A percentile compares a stretch with the other conserved stretches of the same genome.
These are phyloP conservation scores for Thyatira batis DNA, from an alignment of 2,888 invertebrate species.

Conservation along the genomic window DNA sequence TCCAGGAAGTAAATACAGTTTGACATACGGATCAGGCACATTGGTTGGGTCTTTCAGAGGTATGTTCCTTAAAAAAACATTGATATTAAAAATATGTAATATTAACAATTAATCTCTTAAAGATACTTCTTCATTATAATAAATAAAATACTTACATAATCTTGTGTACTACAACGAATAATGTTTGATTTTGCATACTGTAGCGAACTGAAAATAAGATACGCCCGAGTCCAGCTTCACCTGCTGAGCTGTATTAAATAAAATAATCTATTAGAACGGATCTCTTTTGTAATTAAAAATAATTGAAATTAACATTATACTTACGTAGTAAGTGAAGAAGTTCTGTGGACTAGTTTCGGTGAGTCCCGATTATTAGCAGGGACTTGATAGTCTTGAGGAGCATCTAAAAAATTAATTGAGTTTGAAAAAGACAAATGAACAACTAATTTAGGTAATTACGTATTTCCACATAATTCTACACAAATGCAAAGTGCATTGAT, in stretches of 20 bases:
- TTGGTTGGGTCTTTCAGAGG: conserved; percentile 90
- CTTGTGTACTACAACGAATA: conserved; percentile 93
- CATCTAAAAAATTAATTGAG: conserved; percentile 45
- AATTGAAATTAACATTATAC: conserved; percentile 16
- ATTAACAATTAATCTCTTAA: not conserved
- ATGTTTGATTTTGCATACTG: conserved; percentile 90
- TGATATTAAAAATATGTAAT: not conserved
- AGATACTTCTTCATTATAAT: not conserved
- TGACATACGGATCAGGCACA: conserved; percentile 95
- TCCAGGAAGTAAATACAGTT: conserved; percentile 92
- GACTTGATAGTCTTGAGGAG: conserved; percentile 54
- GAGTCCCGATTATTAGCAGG: conserved; percentile 47
- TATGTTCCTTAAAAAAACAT: conserved; percentile 83
- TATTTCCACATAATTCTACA: too few relatives aligned
- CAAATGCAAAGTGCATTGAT: too few relatives aligned
- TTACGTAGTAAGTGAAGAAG: conserved; percentile 82
- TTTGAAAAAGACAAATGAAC: too few relatives aligned
- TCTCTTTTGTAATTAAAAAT: not conserved
- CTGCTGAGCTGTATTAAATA: conserved; percentile 79
- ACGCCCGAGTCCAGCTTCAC: conserved; percentile 89
- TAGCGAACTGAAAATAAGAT: conserved; percentile 93
- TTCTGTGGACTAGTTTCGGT: conserved; percentile 83
- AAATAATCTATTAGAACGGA: not conserved
- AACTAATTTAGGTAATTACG: too few relatives aligned
- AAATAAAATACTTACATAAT: conserved; percentile 87